These are phyloP conservation scores for Malacoctenus gilli DNA, from an alignment of 2,797 vertebrate genomes.

Conservation along the genomic window DNA sequence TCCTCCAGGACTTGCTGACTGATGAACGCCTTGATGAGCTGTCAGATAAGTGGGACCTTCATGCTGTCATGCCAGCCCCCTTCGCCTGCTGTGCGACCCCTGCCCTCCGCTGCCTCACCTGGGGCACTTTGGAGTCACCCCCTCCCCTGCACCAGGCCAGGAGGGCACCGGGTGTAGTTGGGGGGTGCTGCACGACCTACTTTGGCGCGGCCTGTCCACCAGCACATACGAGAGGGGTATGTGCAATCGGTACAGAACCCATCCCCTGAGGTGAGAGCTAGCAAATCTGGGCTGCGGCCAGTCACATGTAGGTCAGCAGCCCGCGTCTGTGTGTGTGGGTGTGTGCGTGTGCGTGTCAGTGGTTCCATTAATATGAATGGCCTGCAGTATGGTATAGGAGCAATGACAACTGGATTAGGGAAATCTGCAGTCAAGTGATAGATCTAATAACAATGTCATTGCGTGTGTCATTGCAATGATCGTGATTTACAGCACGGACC, in stretches of 20 bases:
- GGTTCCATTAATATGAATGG: conserved; percentile 61
- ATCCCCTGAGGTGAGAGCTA: conserved; percentile 68
- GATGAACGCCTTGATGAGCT: conserved; percentile 49
- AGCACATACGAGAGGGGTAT: conserved; percentile 59
- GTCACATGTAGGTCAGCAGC: conserved; percentile 82
- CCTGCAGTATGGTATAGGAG: conserved; percentile 51
- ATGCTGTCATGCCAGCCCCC: conserved; percentile 44
- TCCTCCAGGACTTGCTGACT: conserved; percentile 40
- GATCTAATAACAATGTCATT: conserved; percentile 65
- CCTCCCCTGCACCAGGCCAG: conserved; percentile 37
- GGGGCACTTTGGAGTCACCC: conserved; percentile 32
- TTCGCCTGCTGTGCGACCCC: conserved; percentile 23
- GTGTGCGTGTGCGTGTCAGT: conserved; percentile 38
- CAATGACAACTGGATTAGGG: conserved; percentile 55
- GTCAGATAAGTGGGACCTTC: conserved; percentile 62
- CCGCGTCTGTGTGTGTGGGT: conserved; percentile 59
- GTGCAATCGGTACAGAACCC: conserved; percentile 62
- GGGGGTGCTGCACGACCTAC: conserved; percentile 68
- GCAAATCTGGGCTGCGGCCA: conserved; percentile 75
- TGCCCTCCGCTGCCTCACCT: conserved; percentile 34
- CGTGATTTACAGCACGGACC: conserved; percentile 33
- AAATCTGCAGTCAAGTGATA: conserved; percentile 43
- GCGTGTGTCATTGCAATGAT: conserved; percentile 44
- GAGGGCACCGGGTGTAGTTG: conserved; percentile 53
- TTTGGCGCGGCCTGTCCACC: conserved; percentile 62